A percentile compares a stretch with the other conserved stretches of the same genome.
phyloP scores from a whole-genome alignment of 2,888 invertebrate genomes.

The Ichneumoninae sp. region DNA sequence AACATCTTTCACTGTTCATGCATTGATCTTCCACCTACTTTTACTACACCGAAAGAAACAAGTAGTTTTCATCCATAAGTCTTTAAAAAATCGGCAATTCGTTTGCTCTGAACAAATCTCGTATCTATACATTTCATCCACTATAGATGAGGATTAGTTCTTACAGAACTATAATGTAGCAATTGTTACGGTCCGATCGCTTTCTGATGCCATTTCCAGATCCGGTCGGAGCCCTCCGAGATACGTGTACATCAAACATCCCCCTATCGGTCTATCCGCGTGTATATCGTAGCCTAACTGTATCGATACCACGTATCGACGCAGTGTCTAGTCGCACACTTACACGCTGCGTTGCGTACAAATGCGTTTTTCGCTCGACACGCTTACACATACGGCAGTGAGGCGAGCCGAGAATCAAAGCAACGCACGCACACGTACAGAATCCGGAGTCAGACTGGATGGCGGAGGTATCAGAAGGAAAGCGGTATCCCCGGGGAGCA shows the following conservation, averaged over 20 bases:
- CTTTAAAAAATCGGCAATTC: too few species aligned
- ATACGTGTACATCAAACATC: not conserved
- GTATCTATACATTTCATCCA: not conserved
- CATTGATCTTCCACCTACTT: too few species aligned
- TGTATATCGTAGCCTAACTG: slow-evolving; percentile 2
- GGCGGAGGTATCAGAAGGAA: slow-evolving; percentile 47
- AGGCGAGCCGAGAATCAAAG: slow-evolving; percentile 64
- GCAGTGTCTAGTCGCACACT: slow-evolving; percentile 40
- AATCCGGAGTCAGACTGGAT: slow-evolving; percentile 36
- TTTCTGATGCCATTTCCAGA: slow-evolving; percentile 24
- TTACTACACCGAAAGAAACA: not conserved
- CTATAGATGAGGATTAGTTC: not conserved
- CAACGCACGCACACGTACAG: slow-evolving; percentile 32
- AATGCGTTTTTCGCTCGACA: slow-evolving; percentile 38
- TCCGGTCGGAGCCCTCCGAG: slow-evolving; percentile 30
- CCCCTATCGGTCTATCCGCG: not conserved
- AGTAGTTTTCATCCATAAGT: not conserved
- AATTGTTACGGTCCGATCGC: not conserved
- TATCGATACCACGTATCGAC: slow-evolving; percentile 35
- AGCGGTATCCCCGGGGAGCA: slow-evolving; percentile 63
- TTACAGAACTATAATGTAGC: not conserved
- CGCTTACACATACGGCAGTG: slow-evolving; percentile 36
- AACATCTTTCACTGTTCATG: too few species aligned
- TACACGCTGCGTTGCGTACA: slow-evolving; percentile 59
- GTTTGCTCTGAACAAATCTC: not conserved